phyloP scores from a whole-genome alignment of 2,113 vertebrate species.

The Dromaius novaehollandiae region DNA sequence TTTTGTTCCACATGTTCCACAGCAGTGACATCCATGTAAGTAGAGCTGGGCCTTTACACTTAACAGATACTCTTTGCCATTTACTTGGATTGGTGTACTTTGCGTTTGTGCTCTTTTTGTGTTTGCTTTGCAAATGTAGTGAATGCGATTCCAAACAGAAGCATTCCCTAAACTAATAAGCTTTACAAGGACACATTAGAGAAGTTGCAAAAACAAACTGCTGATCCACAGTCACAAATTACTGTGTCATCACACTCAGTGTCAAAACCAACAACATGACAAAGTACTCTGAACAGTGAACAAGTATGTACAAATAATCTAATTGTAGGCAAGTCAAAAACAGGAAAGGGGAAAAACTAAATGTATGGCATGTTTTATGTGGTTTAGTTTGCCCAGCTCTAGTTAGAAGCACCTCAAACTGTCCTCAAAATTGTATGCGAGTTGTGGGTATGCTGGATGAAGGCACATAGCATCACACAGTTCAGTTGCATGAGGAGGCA shows the following conservation, averaged over 20 bases:
- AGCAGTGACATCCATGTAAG: neutral
- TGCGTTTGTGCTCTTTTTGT: neutral
- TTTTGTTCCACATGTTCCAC: neutral
- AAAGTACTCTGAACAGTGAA: neutral
- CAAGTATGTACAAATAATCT: neutral
- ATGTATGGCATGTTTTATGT: neutral
- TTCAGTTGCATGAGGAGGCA: neutral
- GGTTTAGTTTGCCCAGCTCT: constrained; percentile 6
- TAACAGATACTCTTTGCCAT: neutral
- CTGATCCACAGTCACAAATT: neutral
- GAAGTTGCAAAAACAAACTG: neutral
- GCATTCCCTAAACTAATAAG: neutral
- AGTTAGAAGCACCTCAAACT: neutral
- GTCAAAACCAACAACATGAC: neutral
- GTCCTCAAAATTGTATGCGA: neutral
- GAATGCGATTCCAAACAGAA: neutral
- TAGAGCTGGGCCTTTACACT: neutral
- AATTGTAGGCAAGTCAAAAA: neutral
- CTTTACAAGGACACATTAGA: neutral
- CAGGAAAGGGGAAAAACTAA: neutral
- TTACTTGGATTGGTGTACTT: neutral
- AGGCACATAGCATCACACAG: neutral
- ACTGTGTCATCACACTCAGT: neutral
- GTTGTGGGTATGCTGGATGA: neutral
- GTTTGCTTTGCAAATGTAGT: neutral